These are phyloP conservation scores for Myiozetetes cayanensis DNA, from an alignment of 2,113 vertebrate species.

Conservation along the genomic window DNA sequence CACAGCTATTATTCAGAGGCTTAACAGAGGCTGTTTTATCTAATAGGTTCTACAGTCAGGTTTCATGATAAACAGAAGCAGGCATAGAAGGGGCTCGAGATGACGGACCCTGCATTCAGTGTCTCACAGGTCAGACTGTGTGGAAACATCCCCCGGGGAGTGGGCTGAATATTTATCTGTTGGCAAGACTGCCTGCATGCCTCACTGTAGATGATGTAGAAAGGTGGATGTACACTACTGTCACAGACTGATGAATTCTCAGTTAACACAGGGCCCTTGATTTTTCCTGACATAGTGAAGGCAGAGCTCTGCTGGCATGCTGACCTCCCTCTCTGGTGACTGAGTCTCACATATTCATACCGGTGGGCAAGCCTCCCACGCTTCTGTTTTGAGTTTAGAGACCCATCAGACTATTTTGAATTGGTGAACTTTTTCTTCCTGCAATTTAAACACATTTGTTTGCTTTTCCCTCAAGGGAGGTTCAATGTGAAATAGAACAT, in stretches of 20 bases:
- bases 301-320: not conserved
- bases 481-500: constrained; percentile 5
- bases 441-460: not conserved
- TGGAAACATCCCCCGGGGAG: not conserved
- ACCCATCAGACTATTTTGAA: not conserved
- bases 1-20: not conserved
- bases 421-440: constrained; percentile 8
- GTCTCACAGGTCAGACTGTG: not conserved
- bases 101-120: not conserved
- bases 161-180: not conserved
- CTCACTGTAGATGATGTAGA: not conserved
- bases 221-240: not conserved
- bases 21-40: not conserved
- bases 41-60: not conserved
- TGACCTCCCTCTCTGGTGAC: not conserved
- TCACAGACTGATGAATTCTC: not conserved
- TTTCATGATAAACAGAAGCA: not conserved
- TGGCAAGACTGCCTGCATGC: not conserved
- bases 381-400: constrained; percentile 54
- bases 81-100: not conserved
- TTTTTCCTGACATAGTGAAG: not conserved
- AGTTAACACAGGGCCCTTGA: not conserved
- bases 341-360: not conserved
- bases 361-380: not conserved
- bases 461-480: constrained; percentile 20